Base-by-base conservation (phyloP, 2,888 invertebrate species). In the Mimas tiliae region DNA sequence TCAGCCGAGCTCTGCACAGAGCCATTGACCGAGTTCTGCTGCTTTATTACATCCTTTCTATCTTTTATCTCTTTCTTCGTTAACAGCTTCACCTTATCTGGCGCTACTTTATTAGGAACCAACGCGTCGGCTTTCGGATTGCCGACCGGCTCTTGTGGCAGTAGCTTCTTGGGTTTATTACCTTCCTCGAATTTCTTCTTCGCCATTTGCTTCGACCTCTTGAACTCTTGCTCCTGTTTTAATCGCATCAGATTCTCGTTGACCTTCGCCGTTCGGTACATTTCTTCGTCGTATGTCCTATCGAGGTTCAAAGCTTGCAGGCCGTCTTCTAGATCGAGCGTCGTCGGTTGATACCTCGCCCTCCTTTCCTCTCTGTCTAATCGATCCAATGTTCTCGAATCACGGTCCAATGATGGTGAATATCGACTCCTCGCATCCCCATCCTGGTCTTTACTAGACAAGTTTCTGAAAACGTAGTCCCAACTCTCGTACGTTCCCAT, bases 391-490 rank as follows among this genome's bases (percentile, higher is more conserved):
- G 93, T 91, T 74, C 89, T 83, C 0, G 93, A 90, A 77, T 94
- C 94, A 63, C 91, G 79, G 52, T 94, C 93, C 1, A 92, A 72
- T 0, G 93, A 90, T 0, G 94, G 91, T 8, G 94, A 94, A 66
- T 96, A 93, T 74, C 97, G 95, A 66, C 95, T 96, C 62, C 96
- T 95, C 0, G 95, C 95, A 74, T 96, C 96, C 38, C 92, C 93
- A 0, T 94, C 92, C 73, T 96, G 96, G 0, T 96, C 96, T 76
- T 96, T 95, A 74, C 95, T 96, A 67, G 97, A 96, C 47, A 97
- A 88, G 81, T 96, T 96, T 74, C 95, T 94, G 80, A 96, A 97
- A 0, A 97, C 97, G 79, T 96, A 97, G 80, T 96, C 96, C 97
- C 97, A 97, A 64, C 95, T 95, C 72, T 96, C 97, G 67, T 95